Percentiles rank a stretch among this genome's conserved stretches.
Evolutionary conservation across 2,113 vertebrate species (phyloP).

Genomic region (Tiliqua scincoides): DNA sequence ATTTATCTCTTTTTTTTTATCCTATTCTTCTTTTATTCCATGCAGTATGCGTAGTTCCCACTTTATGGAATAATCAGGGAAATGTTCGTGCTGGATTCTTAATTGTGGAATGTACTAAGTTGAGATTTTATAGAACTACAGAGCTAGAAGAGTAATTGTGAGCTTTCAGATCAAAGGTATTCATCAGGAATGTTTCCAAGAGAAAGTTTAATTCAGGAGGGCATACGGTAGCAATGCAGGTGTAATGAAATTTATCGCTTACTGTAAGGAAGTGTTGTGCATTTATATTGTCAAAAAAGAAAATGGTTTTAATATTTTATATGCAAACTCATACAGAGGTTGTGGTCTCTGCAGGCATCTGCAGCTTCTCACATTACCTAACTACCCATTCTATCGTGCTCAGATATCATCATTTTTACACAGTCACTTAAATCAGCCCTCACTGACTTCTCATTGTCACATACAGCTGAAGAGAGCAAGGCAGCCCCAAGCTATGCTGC

Average conservation of each 20-base stretch:
- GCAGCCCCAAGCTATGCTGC: background rate
- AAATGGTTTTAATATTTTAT: background rate
- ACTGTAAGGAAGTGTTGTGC: background rate
- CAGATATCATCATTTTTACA: background rate
- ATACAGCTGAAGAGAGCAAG: background rate
- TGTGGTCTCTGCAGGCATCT: background rate
- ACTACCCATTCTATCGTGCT: background rate
- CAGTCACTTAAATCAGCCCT: background rate
- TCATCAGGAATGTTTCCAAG: background rate
- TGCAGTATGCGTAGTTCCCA: background rate
- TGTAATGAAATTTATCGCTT: background rate
- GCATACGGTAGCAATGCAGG: background rate
- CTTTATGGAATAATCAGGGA: background rate
- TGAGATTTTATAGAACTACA: background rate
- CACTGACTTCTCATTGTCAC: background rate
- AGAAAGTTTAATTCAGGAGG: background rate
- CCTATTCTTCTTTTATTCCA: background rate
- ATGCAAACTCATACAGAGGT: background rate
- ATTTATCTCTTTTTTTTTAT: background rate
- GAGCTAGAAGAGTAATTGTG: background rate
- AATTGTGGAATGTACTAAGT: background rate
- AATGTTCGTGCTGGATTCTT: background rate
- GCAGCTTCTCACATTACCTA: background rate
- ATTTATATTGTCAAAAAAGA: background rate
- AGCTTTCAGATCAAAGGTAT: background rate